Percentiles rank a stretch among this genome's conserved stretches.
Conservation (phyloP, 1,140 invertebrate genomes). For the Panonychus citri region DNA sequence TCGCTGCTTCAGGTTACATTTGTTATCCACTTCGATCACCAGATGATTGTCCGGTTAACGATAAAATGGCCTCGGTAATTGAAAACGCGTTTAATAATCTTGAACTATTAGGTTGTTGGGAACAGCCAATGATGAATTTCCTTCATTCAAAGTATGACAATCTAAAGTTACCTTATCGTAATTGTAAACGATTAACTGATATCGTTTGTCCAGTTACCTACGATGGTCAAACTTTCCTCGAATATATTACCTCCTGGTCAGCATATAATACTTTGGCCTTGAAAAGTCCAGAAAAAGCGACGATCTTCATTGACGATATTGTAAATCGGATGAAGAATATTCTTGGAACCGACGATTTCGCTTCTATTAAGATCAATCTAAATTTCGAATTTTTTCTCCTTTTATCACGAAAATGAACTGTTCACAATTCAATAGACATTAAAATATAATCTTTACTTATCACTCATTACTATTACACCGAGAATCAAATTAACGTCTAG, state of each 20-base stretch:
- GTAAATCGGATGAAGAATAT: neutral
- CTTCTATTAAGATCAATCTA: neutral
- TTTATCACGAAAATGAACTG: neutral
- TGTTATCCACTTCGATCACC: neutral
- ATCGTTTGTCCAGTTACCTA: neutral
- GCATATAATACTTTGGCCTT: neutral
- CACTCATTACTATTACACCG: too few relatives aligned
- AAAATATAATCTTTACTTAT: too few relatives aligned
- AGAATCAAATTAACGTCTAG: too few relatives aligned
- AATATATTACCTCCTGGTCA: conserved; percentile 1
- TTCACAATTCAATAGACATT: too few relatives aligned
- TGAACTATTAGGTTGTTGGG: neutral
- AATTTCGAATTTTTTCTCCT: neutral
- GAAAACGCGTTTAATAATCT: neutral
- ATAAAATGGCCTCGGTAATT: neutral
- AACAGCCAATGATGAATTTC: neutral
- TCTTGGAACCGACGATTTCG: neutral
- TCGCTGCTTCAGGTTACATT: conserved; percentile 18
- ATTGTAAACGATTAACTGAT: neutral
- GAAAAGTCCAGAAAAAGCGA: neutral
- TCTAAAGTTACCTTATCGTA: neutral
- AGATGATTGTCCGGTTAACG: neutral
- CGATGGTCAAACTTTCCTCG: neutral
- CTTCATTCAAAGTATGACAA: neutral
- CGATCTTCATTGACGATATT: neutral